Percentiles rank a stretch among this genome's conserved stretches.
Evolutionary conservation across 2,797 vertebrate species (phyloP).

Genomic region (Parambassis ranga): DNA sequence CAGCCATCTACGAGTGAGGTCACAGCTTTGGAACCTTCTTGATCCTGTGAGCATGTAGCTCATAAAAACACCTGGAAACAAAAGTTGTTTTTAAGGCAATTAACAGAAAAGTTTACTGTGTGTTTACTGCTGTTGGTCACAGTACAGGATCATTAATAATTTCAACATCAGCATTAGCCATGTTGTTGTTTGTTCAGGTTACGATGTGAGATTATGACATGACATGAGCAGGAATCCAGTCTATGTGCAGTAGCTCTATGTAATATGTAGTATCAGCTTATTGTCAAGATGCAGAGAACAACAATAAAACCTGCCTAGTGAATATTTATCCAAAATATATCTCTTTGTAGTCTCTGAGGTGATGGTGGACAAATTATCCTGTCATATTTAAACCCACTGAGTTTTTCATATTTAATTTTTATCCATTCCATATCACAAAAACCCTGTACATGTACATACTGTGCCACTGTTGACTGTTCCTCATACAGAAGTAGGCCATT

Average conservation of each 20-base stretch:
- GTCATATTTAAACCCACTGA: too few species aligned
- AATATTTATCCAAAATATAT: too few species aligned
- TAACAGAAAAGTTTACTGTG: background rate
- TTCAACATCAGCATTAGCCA: background rate
- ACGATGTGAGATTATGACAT: background rate
- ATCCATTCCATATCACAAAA: background rate
- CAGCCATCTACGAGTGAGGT: constrained; percentile 52
- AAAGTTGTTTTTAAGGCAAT: background rate
- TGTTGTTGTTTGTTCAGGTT: background rate
- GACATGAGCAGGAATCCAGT: background rate
- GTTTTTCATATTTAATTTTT: too few species aligned
- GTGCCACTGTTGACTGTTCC: constrained; percentile 32
- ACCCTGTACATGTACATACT: constrained; percentile 2
- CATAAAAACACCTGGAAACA: constrained; percentile 52
- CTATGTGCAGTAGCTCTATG: background rate
- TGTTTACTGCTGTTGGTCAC: background rate
- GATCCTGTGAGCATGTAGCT: constrained; percentile 26
- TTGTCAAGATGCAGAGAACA: too few species aligned
- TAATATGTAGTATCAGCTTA: background rate
- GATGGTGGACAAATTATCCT: too few species aligned
- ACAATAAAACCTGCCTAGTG: too few species aligned
- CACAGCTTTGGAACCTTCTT: constrained; percentile 52
- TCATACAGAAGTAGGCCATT: constrained; percentile 27
- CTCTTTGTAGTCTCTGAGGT: too few species aligned
- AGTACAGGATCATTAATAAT: background rate